These are phyloP conservation scores for Chymomyza amoena DNA, from an alignment of 2,888 invertebrate species.

Conservation along the genomic window DNA sequence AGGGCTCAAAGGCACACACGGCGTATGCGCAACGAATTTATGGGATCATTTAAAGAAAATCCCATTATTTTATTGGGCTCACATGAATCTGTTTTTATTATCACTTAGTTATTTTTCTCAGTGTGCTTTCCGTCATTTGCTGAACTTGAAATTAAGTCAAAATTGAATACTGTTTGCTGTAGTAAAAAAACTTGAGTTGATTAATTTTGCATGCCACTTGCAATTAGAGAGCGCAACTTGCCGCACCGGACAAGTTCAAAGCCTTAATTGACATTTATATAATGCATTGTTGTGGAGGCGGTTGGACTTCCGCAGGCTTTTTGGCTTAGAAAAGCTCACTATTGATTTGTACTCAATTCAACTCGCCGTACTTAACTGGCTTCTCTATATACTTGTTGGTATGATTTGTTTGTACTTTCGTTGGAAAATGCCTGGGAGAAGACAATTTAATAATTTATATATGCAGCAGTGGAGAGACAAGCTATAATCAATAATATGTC, in stretches of 20 bases:
- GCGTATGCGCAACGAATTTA: too few species aligned
- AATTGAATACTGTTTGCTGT: background rate
- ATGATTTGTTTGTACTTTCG: background rate
- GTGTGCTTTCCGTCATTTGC: too few species aligned
- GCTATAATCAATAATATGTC: background rate
- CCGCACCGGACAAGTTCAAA: background rate
- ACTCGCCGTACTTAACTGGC: background rate
- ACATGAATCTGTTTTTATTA: too few species aligned
- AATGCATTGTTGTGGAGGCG: background rate
- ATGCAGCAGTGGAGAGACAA: background rate
- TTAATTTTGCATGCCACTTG: background rate
- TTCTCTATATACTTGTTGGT: background rate
- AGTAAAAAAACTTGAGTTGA: too few species aligned
- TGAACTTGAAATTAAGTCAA: too few species aligned
- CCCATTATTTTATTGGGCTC: too few species aligned
- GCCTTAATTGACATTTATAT: background rate
- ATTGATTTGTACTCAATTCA: background rate
- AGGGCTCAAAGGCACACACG: too few species aligned
- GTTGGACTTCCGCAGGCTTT: too few species aligned
- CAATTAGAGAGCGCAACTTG: background rate
- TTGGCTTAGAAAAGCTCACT: too few species aligned
- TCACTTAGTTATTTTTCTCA: too few species aligned
- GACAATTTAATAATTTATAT: background rate
- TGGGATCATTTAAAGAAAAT: too few species aligned
- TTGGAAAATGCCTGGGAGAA: background rate